Conservation (phyloP, 2,113 vertebrate species). For the Mus pahari region DNA sequence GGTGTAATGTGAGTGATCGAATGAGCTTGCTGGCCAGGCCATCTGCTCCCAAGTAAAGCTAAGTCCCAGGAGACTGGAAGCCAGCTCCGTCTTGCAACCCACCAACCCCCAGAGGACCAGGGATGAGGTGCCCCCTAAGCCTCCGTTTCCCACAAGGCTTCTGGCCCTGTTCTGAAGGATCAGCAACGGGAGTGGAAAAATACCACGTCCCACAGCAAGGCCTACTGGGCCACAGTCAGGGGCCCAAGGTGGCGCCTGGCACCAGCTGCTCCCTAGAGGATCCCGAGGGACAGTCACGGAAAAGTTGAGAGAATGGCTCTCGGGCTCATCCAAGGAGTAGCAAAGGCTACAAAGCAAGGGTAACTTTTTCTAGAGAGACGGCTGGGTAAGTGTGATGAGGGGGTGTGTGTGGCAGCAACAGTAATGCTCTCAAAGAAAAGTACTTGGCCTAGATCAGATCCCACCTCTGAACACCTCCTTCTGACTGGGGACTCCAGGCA, state of each 20-base stretch:
- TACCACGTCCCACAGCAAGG: slow-evolving; percentile 45
- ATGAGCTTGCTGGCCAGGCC: background rate
- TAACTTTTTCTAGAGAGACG: slow-evolving; percentile 67
- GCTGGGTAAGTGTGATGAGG: slow-evolving; percentile 18
- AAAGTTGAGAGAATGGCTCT: slow-evolving; percentile 73
- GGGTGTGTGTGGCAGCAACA: background rate
- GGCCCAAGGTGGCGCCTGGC: slow-evolving; percentile 69
- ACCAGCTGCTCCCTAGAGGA: slow-evolving; percentile 63
- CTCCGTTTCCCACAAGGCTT: slow-evolving; percentile 52
- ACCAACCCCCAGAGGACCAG: fast-evolving
- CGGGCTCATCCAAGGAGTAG: slow-evolving; percentile 71
- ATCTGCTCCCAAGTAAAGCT: background rate
- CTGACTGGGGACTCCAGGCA: background rate
- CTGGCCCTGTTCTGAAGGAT: background rate
- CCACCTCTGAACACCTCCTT: background rate
- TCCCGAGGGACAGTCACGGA: slow-evolving; percentile 76
- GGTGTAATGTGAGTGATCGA: background rate
- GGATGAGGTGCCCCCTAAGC: background rate
- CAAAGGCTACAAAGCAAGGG: slow-evolving; percentile 80
- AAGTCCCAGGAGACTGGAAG: background rate
- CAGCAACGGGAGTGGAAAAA: slow-evolving; percentile 69
- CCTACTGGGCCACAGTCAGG: slow-evolving; percentile 50
- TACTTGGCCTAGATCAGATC: background rate
- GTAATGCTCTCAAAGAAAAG: fast-evolving
- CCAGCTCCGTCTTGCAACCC: background rate